These are phyloP conservation scores for Patiria miniata DNA, from an alignment of 35 echinoderm and acorn worm genomes.

Conservation along the genomic window DNA sequence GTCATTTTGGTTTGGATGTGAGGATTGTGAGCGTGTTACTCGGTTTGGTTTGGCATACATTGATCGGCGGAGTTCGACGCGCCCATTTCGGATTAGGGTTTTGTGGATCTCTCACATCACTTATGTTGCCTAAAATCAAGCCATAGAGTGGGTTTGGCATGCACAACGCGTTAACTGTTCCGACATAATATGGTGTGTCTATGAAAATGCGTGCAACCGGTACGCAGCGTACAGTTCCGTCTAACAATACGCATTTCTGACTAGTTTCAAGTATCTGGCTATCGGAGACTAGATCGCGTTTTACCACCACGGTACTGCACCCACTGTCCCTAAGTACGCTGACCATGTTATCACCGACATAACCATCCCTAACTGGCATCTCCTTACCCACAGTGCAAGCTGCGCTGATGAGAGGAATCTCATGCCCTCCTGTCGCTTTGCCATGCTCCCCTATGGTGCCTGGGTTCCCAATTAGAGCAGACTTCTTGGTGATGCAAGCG, in stretches of 20 bases:
- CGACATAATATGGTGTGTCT: constrained; percentile 60
- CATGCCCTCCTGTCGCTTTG: not conserved
- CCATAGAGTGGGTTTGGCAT: constrained; percentile 51
- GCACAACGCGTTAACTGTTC: constrained; percentile 51
- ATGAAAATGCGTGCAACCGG: constrained; percentile 30
- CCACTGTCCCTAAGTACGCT: constrained; percentile 54
- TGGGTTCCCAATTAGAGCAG: not conserved
- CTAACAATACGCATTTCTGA: constrained; percentile 25
- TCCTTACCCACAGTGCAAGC: not conserved
- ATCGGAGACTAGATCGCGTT: constrained; percentile 24
- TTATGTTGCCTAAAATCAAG: constrained; percentile 47
- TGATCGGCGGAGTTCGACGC: not conserved
- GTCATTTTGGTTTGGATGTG: no score
- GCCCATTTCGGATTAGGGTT: constrained; percentile 32
- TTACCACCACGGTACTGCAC: constrained; percentile 53
- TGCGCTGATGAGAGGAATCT: not conserved
- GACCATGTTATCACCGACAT: constrained; percentile 15
- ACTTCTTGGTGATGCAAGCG: constrained; percentile 1
- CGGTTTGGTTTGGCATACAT: no score
- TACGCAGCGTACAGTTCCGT: constrained; percentile 35
- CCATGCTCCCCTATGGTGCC: not conserved
- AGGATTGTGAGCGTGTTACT: no score
- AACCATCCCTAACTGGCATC: not conserved
- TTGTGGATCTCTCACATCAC: constrained; percentile 18
- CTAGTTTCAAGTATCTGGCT: constrained; percentile 40